Evolutionary conservation across 1,140 invertebrate species (phyloP).

Genomic region (Diprion similis): DNA sequence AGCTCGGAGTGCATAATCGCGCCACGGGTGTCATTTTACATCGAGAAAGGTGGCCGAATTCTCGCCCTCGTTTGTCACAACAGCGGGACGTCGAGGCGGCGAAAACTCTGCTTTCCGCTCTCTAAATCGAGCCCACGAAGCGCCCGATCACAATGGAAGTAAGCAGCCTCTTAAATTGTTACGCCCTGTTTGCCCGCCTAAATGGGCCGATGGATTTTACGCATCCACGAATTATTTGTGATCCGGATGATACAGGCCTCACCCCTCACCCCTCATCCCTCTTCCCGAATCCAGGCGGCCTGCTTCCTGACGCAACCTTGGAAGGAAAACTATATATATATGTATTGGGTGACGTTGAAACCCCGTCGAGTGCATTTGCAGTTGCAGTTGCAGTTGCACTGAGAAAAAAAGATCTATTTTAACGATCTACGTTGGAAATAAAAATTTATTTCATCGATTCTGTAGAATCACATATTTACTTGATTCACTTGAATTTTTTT

Average conservation of each 20-base stretch:
- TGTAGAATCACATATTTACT: too few relatives aligned
- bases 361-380: too few relatives aligned
- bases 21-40: conserved; percentile 48
- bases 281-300: too few relatives aligned
- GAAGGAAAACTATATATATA: too few relatives aligned
- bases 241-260: conserved; percentile 5
- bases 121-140: neutral
- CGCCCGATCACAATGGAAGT: conserved; percentile 10
- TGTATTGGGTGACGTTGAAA: too few relatives aligned
- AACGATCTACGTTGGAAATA: too few relatives aligned
- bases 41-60: conserved; percentile 51
- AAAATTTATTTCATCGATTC: too few relatives aligned
- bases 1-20: conserved; percentile 42
- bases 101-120: conserved; percentile 8
- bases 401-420: too few relatives aligned
- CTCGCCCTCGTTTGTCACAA: conserved; percentile 47
- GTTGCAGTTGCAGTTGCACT: too few relatives aligned
- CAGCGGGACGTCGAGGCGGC: conserved; percentile 42
- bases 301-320: too few relatives aligned
- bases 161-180: conserved; percentile 37
- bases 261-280: too few relatives aligned
- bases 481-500: too few relatives aligned
- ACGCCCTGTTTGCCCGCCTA: conserved; percentile 55
- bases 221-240: conserved; percentile 58
- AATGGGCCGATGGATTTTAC: conserved; percentile 55